Conservation (phyloP, 2,888 invertebrate species). For the Onchidella celtica region DNA sequence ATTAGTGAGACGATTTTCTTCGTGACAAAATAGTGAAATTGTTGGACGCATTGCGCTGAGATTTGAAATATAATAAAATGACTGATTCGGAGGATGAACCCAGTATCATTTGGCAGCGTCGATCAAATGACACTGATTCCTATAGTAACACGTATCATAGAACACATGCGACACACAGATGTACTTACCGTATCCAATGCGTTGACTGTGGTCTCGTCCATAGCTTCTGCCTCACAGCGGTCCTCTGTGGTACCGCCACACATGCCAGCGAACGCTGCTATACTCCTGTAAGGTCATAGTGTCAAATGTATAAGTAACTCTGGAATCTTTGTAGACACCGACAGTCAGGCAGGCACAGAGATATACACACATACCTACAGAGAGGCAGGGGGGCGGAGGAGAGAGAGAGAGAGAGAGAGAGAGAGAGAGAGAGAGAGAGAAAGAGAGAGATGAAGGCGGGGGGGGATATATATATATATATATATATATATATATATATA, state of each 20-base stretch:
- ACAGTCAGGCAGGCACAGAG: no score
- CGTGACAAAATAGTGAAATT: no score
- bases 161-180: neutral
- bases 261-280: constrained; percentile 99
- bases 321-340: no score
- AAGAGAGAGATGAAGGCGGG: no score
- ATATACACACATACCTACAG: neutral
- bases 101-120: no score
- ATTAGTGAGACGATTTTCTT: no score
- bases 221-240: constrained; percentile 96
- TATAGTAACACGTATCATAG: no score
- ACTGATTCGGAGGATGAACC: no score
- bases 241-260: constrained; percentile 98
- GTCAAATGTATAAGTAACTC: neutral
- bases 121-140: no score
- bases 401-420: neutral
- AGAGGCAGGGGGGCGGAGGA: neutral
- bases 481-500: no score
- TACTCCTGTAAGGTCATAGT: constrained; percentile 83
- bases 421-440: neutral
- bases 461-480: neutral
- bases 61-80: no score
- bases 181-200: constrained; percentile 91
- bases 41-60: no score
- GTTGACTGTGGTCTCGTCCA: constrained; percentile 98